Conservation (phyloP, 64 coral and sea anemone genomes). For the Trachythela sp. region DNA sequence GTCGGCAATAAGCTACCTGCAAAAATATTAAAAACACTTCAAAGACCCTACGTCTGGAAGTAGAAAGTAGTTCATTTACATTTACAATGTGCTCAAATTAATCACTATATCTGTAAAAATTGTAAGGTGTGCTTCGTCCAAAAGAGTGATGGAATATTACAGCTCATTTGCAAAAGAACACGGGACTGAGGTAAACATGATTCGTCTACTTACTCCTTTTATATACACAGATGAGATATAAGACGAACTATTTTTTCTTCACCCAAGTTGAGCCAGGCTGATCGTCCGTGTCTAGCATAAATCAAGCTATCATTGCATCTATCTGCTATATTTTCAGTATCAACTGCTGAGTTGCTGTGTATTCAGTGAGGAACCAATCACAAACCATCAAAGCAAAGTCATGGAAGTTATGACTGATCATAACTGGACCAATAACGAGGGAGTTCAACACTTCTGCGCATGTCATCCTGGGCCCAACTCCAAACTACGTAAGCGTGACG, state of each 20-base stretch:
- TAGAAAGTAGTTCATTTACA: no score
- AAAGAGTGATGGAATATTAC: conserved; percentile 8
- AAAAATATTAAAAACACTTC: no score
- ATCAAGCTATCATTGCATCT: no score
- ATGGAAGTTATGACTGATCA: background rate
- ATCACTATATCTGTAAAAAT: no score
- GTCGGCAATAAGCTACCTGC: no score
- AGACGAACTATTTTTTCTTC: no score
- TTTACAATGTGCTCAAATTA: no score
- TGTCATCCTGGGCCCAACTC: background rate
- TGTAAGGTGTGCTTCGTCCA: background rate
- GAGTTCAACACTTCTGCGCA: background rate
- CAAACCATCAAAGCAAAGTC: background rate
- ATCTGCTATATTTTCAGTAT: background rate
- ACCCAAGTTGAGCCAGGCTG: no score
- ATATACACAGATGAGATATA: no score
- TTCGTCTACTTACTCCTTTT: no score
- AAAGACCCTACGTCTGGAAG: no score
- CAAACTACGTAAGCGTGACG: background rate
- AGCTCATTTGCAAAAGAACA: background rate
- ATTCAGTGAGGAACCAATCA: background rate
- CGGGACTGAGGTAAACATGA: background rate
- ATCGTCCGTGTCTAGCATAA: no score
- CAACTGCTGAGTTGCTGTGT: background rate
- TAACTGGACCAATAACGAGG: background rate